Evolutionary conservation across 2,888 invertebrate genomes (phyloP).

Genomic region (Malthinus flaveolus): DNA sequence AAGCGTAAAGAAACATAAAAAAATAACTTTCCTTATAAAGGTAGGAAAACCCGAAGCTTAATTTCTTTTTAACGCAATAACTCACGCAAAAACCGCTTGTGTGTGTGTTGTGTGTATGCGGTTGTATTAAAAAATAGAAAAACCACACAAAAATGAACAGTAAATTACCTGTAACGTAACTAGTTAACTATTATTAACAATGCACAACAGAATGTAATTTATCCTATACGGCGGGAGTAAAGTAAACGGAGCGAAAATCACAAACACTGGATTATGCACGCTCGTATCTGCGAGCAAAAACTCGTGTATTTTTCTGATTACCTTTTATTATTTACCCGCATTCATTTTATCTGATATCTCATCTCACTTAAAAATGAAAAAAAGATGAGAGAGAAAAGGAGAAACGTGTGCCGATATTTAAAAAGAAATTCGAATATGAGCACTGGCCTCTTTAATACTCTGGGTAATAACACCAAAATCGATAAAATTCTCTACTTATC

Average conservation of each 20-base stretch:
- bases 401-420: not conserved
- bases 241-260: conserved; percentile 13
- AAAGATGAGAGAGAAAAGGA: not conserved
- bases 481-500: too few relatives aligned
- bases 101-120: not conserved
- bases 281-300: not conserved
- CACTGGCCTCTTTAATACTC: not conserved
- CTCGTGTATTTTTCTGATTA: conserved; percentile 7
- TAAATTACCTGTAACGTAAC: not conserved
- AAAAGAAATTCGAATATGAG: not conserved
- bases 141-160: not conserved
- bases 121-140: not conserved
- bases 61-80: too few relatives aligned
- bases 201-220: conserved; percentile 12
- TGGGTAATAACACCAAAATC: not conserved
- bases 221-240: not conserved
- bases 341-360: conserved; percentile 7
- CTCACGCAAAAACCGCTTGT: not conserved
- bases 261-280: conserved; percentile 17
- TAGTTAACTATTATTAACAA: conserved; percentile 4
- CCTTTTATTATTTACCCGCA: conserved; percentile 13
- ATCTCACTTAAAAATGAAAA: not conserved
- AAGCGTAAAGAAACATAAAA: too few relatives aligned
- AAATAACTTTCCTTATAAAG: too few relatives aligned
- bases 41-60: too few relatives aligned